Evolutionary conservation across 2,797 vertebrate species (phyloP).

Genomic region (Acestrorhynchus altus): DNA sequence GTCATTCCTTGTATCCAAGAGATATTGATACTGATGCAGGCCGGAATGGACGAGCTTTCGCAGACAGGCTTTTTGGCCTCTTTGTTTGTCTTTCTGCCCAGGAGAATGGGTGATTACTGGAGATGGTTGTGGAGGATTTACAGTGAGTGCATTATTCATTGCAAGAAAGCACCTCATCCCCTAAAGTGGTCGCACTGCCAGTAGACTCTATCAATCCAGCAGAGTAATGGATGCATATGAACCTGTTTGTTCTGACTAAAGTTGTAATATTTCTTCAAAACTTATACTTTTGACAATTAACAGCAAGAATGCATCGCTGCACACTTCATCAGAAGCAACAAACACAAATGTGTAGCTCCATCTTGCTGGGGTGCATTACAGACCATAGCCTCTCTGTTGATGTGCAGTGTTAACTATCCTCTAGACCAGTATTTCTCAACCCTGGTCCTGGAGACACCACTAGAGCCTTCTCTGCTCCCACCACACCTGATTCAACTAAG

Average conservation of each 20-base stretch:
- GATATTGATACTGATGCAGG: no score
- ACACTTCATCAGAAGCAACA: not conserved
- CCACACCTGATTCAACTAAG: no score
- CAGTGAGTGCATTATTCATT: conserved; percentile 9
- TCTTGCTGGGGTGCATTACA: not conserved
- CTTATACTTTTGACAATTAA: not conserved
- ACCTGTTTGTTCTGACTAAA: not conserved
- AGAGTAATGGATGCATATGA: conserved; percentile 13
- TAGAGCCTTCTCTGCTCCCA: no score
- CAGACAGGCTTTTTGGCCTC: conserved; percentile 4
- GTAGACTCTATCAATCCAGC: not conserved
- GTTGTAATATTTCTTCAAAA: conserved; percentile 6
- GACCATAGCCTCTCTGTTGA: no score
- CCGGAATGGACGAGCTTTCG: not conserved
- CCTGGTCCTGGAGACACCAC: no score
- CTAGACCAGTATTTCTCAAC: no score
- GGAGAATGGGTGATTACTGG: conserved; percentile 8
- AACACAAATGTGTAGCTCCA: not conserved
- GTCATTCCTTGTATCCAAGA: not conserved
- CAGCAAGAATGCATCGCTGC: not conserved
- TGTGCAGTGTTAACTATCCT: no score
- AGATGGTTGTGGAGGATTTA: conserved; percentile 14
- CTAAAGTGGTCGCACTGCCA: conserved; percentile 7
- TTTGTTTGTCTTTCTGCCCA: conserved; percentile 5
- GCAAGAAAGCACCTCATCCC: conserved; percentile 3